Percentiles rank a stretch among this genome's conserved stretches.
phyloP scores from a whole-genome alignment of 2,888 invertebrate genomes.

The Koerneria pararmatus region DNA sequence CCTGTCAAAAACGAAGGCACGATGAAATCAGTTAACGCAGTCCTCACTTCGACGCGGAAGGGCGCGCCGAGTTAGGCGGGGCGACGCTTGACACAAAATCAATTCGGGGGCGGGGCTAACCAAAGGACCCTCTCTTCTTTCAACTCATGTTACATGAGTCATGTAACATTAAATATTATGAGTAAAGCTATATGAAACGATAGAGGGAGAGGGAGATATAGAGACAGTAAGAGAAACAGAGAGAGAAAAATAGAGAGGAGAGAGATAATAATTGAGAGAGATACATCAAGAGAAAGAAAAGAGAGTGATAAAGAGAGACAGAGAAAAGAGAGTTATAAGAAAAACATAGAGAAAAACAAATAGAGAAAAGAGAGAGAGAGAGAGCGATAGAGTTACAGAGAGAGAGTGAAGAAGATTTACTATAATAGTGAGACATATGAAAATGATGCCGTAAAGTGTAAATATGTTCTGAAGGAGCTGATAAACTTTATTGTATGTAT shows the following conservation, averaged over 20 bases:
- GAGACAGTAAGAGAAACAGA: background rate
- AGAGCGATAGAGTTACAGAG: background rate
- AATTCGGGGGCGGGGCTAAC: too few species aligned
- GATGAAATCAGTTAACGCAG: background rate
- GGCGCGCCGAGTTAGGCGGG: slow-evolving; percentile 11
- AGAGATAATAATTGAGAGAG: background rate
- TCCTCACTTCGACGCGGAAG: background rate
- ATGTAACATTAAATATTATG: too few species aligned
- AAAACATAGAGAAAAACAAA: background rate
- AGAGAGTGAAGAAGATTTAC: background rate
- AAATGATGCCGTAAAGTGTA: background rate
- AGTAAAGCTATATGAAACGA: background rate
- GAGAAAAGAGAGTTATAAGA: background rate
- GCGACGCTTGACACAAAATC: too few species aligned
- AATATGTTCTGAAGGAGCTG: too few species aligned
- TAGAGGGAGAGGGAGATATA: background rate
- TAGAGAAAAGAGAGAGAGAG: background rate
- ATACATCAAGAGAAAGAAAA: slow-evolving; percentile 3
- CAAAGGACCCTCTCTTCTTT: too few species aligned
- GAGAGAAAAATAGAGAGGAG: slow-evolving; percentile 4
- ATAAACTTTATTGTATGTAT: too few species aligned
- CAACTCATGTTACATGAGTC: too few species aligned
- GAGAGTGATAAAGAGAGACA: background rate
- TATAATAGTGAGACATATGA: background rate
- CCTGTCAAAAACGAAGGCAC: too few species aligned